Base-by-base conservation (phyloP, 2,888 invertebrate species). In the Lasiommata megera region DNA sequence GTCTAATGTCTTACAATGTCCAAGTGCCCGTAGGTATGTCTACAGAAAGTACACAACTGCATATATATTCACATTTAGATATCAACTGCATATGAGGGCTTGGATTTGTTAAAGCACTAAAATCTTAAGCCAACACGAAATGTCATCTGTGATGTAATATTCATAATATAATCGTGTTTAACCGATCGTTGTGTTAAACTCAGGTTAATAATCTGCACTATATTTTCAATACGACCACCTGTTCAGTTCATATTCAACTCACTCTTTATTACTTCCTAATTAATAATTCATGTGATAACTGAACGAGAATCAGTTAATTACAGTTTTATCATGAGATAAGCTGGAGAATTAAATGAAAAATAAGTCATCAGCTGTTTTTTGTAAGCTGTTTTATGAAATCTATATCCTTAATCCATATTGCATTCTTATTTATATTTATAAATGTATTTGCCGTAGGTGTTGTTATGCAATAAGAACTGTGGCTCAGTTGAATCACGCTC, bases 1-100 rank as follows among this genome's bases (percentile, higher is more conserved):
- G 60, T 51, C 29, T 51, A 38, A 29, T 63, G 60, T 51, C 29
- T 51, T 51, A 29, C 38, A 51, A 40, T 38, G 51, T 29, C 28
- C 36, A 37, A 37, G 51, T 51, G 51, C 38, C 51, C 16, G 40
- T 28, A 51, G 14, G 37, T 28, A 51, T 14, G 16, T 38, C 16
- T 38, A 11, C 38, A 38, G 29, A 12, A 47, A 5, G 16, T 46
- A 9, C 28, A 16, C n/a, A 31, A 9, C 29, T 29, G 28, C 29
- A 36, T 29, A 16, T 29, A 46, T 14, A 7, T 14, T 9, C 3
- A 11, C 34, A 11, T 11, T 11, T 11, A 11, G 1, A 11, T n/a
- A n/a, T n/a, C n/a, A n/a, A n/a, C n/a, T n/a, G n/a, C n/a, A n/a
- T n/a, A n/a, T n/a, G n/a, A n/a, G n/a, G n/a, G n/a, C n/a, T n/a